phyloP scores from a whole-genome alignment of 1,140 invertebrate genomes.

The Aphidius gifuensis region DNA sequence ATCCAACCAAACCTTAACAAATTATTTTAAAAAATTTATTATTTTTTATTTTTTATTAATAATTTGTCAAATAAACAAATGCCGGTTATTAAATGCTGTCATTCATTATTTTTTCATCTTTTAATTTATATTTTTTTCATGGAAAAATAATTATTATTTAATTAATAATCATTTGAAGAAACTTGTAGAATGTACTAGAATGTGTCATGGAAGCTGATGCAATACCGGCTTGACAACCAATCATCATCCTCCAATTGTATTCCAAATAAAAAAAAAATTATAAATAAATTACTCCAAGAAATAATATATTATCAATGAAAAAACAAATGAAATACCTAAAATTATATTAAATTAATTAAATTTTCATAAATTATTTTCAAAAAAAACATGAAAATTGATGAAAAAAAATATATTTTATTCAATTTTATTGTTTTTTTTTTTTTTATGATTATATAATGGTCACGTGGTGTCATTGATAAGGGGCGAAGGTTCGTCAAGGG shows the following conservation, averaged over 20 bases:
- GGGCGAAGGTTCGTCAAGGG: too few species aligned
- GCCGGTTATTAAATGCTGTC: neutral
- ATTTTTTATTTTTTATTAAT: conserved; percentile 2
- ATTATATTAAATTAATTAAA: neutral
- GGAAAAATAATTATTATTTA: too few species aligned
- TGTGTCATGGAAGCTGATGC: conserved; percentile 7
- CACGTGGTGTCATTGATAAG: too few species aligned
- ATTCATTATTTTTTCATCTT: neutral
- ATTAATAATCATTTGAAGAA: neutral
- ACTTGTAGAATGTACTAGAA: conserved; percentile 21
- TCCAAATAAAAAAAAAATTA: too few species aligned
- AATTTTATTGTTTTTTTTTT: too few species aligned
- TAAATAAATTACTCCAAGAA: too few species aligned
- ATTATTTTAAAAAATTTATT: neutral
- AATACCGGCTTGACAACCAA: conserved; percentile 15
- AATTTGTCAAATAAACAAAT: neutral
- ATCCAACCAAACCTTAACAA: conserved; percentile 11
- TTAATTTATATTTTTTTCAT: neutral
- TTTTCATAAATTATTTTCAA: neutral
- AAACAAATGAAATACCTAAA: conserved; percentile 7
- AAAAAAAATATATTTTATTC: neutral
- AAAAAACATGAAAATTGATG: neutral
- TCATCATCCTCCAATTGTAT: neutral
- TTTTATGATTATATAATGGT: too few species aligned
- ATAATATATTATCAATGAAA: neutral